Base-by-base conservation (phyloP, 2,797 vertebrate species). In the Chloroceryle inda region DNA sequence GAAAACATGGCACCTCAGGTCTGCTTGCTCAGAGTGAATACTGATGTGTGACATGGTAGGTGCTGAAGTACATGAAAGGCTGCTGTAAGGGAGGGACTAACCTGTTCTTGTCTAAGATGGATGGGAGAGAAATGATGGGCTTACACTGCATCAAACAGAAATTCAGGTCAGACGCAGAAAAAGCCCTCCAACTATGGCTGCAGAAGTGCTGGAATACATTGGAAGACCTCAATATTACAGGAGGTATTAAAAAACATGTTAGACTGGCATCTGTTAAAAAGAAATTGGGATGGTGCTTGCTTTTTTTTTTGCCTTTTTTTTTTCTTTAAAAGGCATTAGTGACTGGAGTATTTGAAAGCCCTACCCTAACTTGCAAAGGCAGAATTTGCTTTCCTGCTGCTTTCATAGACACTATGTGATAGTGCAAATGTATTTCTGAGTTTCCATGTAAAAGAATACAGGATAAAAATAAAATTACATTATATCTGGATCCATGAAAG, bases 381-480 rank as follows among this genome's bases (percentile, higher is more conserved):
- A 86, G 88, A 69, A 87, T 97, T 88, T 94, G 45, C 63, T 94
- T 94, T 90, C 26, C 42, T 78, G 80, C 69, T 88, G 85, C 80
- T 95, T 95, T 94, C 86, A 69, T 11, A 96, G 90, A 79, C 37
- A 76, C 44, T 86, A 3, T 84, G 71, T 90, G 92, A 75, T 22
- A 50, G 79, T 94, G 85, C 55, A 92, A 96, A 96, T 82, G 33
- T 78, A 92, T 94, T 96, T 95, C 68, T 96, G 87, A 94, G 79
- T 94, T 97, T 94, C 89, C 66, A 38, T 96, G 88, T 92, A 89
- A 95, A 91, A 94, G 44, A 89, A 88, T 72, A 72, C 49, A 81
- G 89, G 91, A 96, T 94, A 96, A 96, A 95, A 95, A 96, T 95
- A 96, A 96, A 97, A 96, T 97, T 94, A 92, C 95, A 94, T 96